Base-by-base conservation (phyloP, 2,113 vertebrate species). In the Acanthochromis polyacanthus region DNA sequence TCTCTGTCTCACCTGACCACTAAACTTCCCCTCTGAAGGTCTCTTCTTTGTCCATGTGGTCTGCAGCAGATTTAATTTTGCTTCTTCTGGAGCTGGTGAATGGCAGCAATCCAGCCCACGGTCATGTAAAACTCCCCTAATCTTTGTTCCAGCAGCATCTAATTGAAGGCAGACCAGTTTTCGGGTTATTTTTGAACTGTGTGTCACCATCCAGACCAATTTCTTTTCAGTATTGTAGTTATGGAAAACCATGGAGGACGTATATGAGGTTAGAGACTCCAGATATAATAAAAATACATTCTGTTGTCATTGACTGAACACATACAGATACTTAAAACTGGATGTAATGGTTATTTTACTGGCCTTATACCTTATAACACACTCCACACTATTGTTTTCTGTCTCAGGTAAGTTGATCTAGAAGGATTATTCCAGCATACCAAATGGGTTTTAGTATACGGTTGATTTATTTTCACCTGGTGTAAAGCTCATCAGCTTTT, bases 101-200 rank as follows among this genome's bases (percentile, higher is more conserved):
- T 43, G 17, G 61, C 57, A 69, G 71, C 51, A 8, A 30, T 52
- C 23, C 40, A 45, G 30, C 19, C 15, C 16, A 4, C 30, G 53
- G 71, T 71, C 28, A 60, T 50, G 28, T 58, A 5, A 83, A 83
- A 64, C 56, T 63, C 71, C 58, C 48, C 56, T 7, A 51, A 65
- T 63, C 59, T 67, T 74, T 56, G 19, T 76, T 83, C 68, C 88
- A 84, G 81, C 56, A 69, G 48, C 22, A 16, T 71, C 46, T 85
- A 81, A 87, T 62, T 86, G 30, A 80, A 73, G 36, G 5, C 82
- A 86, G 85, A 77, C 51, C 14, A 17, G 28, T 28, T 40, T 70
- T 69, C 14, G 46, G 40, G 0, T 28, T 17, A 28, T 71, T 74
- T 46, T 43, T 48, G 2, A 70, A 22, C 22, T 15, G 9, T 0